A percentile compares a stretch with the other conserved stretches of the same genome.
phyloP scores from a whole-genome alignment of 1,140 invertebrate species.

The Sinella curviseta region DNA sequence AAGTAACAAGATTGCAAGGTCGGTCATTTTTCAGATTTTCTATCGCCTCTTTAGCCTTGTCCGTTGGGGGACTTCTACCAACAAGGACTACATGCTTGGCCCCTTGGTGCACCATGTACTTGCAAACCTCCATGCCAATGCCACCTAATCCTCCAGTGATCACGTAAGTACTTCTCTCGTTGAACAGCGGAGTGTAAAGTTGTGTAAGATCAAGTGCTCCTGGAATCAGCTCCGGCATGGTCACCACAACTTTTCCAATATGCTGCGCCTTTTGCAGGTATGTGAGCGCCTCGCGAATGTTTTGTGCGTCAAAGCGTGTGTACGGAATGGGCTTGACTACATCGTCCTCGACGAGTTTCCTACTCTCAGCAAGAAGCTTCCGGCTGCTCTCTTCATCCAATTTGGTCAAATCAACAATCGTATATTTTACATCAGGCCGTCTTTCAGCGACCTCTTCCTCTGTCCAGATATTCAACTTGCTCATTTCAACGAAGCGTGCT shows the following conservation, averaged over 20 bases:
- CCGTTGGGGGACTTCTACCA: neutral
- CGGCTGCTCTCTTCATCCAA: too few species aligned
- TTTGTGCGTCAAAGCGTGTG: neutral
- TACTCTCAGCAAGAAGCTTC: neutral
- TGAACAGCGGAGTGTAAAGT: neutral
- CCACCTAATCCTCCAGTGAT: conserved; percentile 13
- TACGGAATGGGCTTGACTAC: neutral
- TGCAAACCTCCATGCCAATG: neutral
- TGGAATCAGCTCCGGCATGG: neutral
- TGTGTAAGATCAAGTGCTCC: neutral
- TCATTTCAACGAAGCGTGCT: conserved; percentile 10
- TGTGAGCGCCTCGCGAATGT: neutral
- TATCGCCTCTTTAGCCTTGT: neutral
- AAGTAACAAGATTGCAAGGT: neutral
- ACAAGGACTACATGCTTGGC: neutral
- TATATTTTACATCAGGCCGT: neutral
- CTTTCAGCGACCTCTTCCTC: neutral
- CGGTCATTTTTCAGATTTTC: neutral
- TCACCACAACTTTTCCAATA: conserved; percentile 7
- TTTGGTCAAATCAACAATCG: neutral
- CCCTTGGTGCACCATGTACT: neutral
- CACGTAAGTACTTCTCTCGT: neutral
- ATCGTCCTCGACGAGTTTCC: neutral
- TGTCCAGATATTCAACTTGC: conserved; percentile 3
- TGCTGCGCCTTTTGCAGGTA: conserved; percentile 9